Evolutionary conservation across 2,888 invertebrate genomes (phyloP), one percentile per base, ranked within the genome.

Genomic region (Mesodorylaimus sp.): DNA sequence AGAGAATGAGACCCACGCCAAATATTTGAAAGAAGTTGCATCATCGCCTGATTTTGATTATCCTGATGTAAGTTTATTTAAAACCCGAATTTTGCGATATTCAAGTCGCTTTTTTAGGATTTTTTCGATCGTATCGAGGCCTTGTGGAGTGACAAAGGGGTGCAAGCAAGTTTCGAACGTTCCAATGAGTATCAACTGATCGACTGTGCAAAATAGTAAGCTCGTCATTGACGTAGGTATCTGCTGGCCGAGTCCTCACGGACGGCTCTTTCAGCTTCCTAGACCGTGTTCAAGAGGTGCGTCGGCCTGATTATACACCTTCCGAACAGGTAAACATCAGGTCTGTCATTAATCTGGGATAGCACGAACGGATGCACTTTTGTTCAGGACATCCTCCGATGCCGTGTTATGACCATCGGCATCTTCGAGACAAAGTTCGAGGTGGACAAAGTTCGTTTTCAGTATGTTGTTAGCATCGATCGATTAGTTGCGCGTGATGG

Each of bases 391-490:
- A 97, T 99, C 70, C 79, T 99, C 65, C 80, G 97, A 73, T 99
- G 97, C 81, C 89, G 97, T 75, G 97, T 99, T 63, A 82, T 97
- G 75, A 99, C 97, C 66, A 95, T 95, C 66, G 97, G 97, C 69
- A 99, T 99, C 69, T 99, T 97, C 74, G 97, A 99, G 78, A 97
- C 97, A 67, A 88, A 88, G 77, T 99, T 99, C 78, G 88, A 91
- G 75, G 89, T 93, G 70, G 97, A 99, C 74, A 97, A 95, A 85
- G 97, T 99, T 74, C 91, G 97, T 79, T 97, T 97, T 78, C 97
- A 97, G 95, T 91, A 74, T 84, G 88, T 79, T 54, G 52, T 36
- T n/a, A n/a, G n/a, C n/a, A n/a, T n/a, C 21, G 21, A 48, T 50
- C 27, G 47, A 23, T 47, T 29, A 21, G 28, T 3, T 7, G 19